phyloP scores from a whole-genome alignment of 2,113 vertebrate species.

The Rissa tridactyla region DNA sequence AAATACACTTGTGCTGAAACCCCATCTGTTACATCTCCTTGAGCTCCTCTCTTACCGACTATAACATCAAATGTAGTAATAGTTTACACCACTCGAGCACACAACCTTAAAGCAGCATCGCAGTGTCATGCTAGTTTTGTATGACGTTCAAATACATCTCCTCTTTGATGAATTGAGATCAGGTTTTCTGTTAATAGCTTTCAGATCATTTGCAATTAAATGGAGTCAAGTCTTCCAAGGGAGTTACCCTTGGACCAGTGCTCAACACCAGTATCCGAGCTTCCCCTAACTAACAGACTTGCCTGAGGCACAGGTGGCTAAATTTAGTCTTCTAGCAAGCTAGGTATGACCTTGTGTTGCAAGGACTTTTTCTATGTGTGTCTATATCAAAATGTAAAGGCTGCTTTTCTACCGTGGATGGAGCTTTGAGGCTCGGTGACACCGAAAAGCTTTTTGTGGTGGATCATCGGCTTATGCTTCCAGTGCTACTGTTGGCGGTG shows the following conservation, averaged over 20 bases:
- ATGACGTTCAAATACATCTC: neutral
- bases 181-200: neutral
- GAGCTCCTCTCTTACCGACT: neutral
- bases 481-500: neutral
- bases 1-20: neutral
- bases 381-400: neutral
- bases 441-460: neutral
- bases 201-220: neutral
- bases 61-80: neutral
- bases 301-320: constrained; percentile 38
- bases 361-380: neutral
- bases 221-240: neutral
- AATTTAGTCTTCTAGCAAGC: constrained; percentile 27
- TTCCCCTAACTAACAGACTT: neutral
- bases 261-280: neutral
- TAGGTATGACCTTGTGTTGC: constrained; percentile 2
- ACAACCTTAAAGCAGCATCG: accelerated
- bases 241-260: neutral
- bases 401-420: neutral
- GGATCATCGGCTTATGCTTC: accelerated
- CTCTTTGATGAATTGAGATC: neutral
- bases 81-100: neutral
- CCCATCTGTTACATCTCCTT: neutral
- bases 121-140: accelerated
- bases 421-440: neutral